Evolutionary conservation across 2,113 vertebrate species (phyloP).

Genomic region (Solea solea): DNA sequence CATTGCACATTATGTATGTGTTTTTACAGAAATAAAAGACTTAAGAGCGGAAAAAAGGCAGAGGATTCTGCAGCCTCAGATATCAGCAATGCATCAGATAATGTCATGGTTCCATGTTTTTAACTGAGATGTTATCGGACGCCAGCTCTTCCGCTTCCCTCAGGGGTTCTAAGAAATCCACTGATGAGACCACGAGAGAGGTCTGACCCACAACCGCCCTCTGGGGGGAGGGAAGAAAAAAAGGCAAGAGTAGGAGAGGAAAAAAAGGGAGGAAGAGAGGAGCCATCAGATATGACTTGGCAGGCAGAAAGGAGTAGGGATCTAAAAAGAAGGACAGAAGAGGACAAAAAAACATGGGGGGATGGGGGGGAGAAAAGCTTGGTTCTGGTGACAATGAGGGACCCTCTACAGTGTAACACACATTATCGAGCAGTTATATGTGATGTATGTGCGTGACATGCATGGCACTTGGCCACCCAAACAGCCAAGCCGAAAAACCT

Average conservation of each 20-base stretch:
- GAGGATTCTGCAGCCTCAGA: constrained; percentile 8
- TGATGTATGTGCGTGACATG: constrained; percentile 13
- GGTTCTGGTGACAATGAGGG: constrained; percentile 32
- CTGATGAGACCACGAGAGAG: constrained; percentile 64
- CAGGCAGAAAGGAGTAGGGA: constrained; percentile 25
- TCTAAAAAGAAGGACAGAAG: constrained; percentile 15
- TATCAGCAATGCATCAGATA: constrained; percentile 41
- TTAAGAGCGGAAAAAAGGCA: not conserved
- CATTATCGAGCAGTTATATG: not conserved
- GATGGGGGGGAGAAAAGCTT: constrained; percentile 2
- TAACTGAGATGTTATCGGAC: constrained; percentile 54
- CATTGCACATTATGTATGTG: not conserved
- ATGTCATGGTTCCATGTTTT: constrained; percentile 42
- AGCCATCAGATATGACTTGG: constrained; percentile 43
- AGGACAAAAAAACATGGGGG: constrained; percentile 19
- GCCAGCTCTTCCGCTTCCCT: constrained; percentile 42
- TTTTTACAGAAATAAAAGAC: not conserved
- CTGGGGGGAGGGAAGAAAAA: constrained; percentile 3
- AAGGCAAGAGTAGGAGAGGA: not conserved
- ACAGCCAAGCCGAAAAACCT: constrained; percentile 23
- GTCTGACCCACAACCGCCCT: constrained; percentile 41
- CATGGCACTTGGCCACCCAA: constrained; percentile 18
- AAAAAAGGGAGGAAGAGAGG: constrained; percentile 22
- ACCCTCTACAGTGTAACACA: not conserved
- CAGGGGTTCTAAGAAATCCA: constrained; percentile 59